Evolutionary conservation across 2,888 invertebrate species (phyloP).

Genomic region (Phorcus lineatus): DNA sequence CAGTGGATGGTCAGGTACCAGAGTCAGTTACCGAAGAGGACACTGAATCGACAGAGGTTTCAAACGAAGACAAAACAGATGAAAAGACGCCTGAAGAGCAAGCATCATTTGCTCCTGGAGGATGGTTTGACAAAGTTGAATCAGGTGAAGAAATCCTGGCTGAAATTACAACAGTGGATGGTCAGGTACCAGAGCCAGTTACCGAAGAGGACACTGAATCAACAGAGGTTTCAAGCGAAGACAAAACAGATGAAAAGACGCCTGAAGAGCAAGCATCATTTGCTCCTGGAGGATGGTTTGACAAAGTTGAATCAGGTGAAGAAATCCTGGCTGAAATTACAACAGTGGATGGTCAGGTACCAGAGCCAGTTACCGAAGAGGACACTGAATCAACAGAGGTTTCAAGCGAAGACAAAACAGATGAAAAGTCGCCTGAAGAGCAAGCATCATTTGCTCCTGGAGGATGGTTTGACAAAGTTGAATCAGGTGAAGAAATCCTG

Average conservation of each 20-base stretch:
- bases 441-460: neutral
- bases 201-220: neutral
- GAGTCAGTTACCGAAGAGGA: neutral
- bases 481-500: neutral
- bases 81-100: neutral
- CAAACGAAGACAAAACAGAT: neutral
- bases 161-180: neutral
- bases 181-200: neutral
- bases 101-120: neutral
- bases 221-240: neutral
- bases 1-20: neutral
- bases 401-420: neutral
- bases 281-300: neutral
- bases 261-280: too few relatives aligned
- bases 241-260: neutral
- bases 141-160: neutral
- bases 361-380: neutral
- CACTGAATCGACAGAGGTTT: neutral
- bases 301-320: neutral
- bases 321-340: neutral
- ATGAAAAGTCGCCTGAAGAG: neutral
- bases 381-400: neutral
- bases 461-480: conserved; percentile 11
- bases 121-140: conserved; percentile 18
- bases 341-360: neutral